A percentile compares a stretch with the other conserved stretches of the same genome.
phyloP scores from a whole-genome alignment of 2,888 invertebrate genomes.

The Crocallis elinguaria region DNA sequence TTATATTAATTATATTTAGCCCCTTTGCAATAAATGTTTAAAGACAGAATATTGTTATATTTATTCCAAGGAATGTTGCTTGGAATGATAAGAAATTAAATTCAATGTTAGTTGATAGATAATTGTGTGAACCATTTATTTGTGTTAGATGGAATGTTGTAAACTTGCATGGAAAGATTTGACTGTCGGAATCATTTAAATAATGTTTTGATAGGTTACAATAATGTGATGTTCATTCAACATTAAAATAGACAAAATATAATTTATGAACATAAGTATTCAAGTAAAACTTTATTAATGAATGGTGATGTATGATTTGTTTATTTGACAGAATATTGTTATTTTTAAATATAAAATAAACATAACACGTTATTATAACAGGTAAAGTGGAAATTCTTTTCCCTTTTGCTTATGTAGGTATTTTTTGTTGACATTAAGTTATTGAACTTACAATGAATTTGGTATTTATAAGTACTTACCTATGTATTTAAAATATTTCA shows the following conservation, averaged over 20 bases:
- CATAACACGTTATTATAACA: neutral
- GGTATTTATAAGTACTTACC: neutral
- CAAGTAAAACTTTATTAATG: too few species aligned
- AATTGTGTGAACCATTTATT: constrained; percentile 2
- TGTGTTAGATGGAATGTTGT: neutral
- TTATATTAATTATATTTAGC: neutral
- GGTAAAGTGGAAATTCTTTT: neutral
- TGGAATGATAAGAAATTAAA: neutral
- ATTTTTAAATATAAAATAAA: neutral
- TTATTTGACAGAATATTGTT: neutral
- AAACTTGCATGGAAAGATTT: neutral
- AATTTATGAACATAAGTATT: too few species aligned
- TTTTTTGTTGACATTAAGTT: neutral
- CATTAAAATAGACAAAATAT: neutral
- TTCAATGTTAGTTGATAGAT: neutral
- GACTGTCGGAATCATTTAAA: constrained; percentile 6
- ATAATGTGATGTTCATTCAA: neutral
- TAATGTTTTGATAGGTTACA: neutral
- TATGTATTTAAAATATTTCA: neutral
- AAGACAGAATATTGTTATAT: neutral
- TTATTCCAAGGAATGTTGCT: constrained; percentile 5
- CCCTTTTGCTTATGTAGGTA: neutral
- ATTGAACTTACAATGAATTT: neutral
- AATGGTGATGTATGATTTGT: neutral
- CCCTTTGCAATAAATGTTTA: constrained; percentile 6